Percentiles rank a stretch among this genome's conserved stretches.
Evolutionary conservation across 2,888 invertebrate species (phyloP).

Genomic region (Bombylius major): DNA sequence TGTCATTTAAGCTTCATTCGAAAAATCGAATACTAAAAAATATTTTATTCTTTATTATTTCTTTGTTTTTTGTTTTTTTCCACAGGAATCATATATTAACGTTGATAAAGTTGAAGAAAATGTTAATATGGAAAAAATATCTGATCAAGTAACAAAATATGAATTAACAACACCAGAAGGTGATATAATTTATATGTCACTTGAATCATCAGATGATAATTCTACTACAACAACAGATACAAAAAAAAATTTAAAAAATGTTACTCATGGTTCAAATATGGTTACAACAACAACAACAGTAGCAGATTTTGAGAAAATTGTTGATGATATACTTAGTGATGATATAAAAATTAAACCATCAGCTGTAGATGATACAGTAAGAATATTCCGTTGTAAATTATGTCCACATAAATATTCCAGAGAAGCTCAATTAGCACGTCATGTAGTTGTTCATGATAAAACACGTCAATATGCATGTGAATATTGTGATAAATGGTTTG

Average conservation of each 20-base stretch:
- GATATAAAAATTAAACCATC: no score
- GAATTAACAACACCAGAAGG: conserved; percentile 39
- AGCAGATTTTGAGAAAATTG: no score
- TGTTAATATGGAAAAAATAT: conserved; percentile 25
- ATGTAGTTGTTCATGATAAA: conserved; percentile 47
- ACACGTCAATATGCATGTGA: conserved; percentile 43
- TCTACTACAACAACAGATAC: neutral
- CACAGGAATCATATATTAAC: neutral
- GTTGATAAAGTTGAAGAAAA: conserved; percentile 27
- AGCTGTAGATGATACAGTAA: neutral
- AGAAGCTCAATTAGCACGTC: conserved; percentile 45
- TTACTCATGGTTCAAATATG: no score
- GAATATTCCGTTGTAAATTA: conserved; percentile 36
- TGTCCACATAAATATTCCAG: conserved; percentile 52
- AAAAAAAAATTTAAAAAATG: neutral
- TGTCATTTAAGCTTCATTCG: neutral
- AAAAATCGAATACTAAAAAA: neutral
- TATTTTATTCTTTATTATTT: neutral
- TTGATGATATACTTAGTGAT: no score
- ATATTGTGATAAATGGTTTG: conserved; percentile 53
- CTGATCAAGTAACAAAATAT: conserved; percentile 21
- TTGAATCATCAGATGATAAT: neutral
- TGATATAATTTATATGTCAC: conserved; percentile 35
- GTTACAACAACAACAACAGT: no score
- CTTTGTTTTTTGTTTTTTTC: neutral